Base-by-base conservation (phyloP, 2,888 invertebrate genomes). In the Cosmia trapezina region DNA sequence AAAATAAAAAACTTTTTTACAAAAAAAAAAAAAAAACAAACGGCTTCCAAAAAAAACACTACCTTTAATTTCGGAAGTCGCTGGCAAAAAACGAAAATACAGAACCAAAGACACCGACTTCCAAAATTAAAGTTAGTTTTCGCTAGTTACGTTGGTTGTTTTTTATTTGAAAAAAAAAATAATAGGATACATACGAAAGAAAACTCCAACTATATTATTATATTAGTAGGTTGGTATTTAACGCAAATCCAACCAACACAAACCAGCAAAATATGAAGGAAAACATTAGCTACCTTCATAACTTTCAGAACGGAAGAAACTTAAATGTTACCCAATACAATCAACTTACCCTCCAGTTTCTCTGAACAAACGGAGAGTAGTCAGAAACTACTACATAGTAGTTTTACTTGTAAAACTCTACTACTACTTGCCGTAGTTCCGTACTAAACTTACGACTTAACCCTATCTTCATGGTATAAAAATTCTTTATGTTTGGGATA, bases 401-500 rank as follows among this genome's bases (percentile, higher is more conserved):
- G 62, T 71, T 78, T 63, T 63, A 57, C 47, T 78, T 72, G 51
- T 72, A 57, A 43, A 69, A 60, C n/a, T 70, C 37, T 28, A 28
- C 28, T 78, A 60, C 47, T 64, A 45, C 12, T 51, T 66, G 19
- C 33, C 43, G 60, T 53, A 56, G n/a, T 41, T 22, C 19, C 43
- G 56, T 47, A 47, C 9, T 33, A 76, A 76, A 76, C 59, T 76
- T 79, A 79, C 41, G 56, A 68, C 37, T 57, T 19, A 70, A 57
- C 70, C 64, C 51, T 78, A 69, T 82, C 73, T 72, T 59, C 12
- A 22, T 47, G 11, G 59, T 61, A 78, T 70, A 66, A 74, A 60
- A 74, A 67, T 78, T 71, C 62, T 80, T 77, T 76, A 78, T 65
- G 43, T 49, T 78, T 70, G 19, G 22, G 64, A 74, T 74, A 45